Percentiles rank a stretch among this genome's conserved stretches.
These are phyloP conservation scores for Axis porcinus DNA, from an alignment of 2,113 vertebrate genomes.

Conservation along the genomic window DNA sequence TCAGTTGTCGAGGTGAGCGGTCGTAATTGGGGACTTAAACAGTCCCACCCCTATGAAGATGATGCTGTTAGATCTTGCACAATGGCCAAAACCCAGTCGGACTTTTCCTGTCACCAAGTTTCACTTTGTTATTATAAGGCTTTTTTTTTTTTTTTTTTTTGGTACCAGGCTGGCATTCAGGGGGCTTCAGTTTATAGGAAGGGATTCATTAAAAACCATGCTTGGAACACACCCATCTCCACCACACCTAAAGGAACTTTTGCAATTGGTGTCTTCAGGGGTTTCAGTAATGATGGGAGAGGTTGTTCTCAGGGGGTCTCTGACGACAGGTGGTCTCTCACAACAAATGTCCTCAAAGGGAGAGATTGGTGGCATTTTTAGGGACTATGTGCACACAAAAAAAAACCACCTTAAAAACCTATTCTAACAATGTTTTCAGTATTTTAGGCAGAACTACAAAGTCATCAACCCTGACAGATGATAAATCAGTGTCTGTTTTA, in stretches of 20 bases:
- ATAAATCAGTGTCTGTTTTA: constrained; percentile 73
- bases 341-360: constrained; percentile 65
- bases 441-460: constrained; percentile 70
- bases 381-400: constrained; percentile 54
- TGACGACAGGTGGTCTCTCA: constrained; percentile 63
- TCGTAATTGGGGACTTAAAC: neutral
- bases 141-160: neutral
- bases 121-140: constrained; percentile 11
- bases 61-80: neutral
- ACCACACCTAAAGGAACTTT: neutral
- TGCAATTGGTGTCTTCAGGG: neutral
- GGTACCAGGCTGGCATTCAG: neutral
- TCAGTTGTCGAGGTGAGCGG: neutral
- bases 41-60: neutral
- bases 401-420: neutral
- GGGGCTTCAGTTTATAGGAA: neutral
- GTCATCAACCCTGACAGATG: constrained; percentile 74
- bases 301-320: constrained; percentile 61
- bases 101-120: neutral
- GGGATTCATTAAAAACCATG: neutral
- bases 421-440: constrained; percentile 63
- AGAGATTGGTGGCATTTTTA: neutral
- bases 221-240: neutral
- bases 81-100: neutral
- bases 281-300: neutral